Evolutionary conservation across 2,113 vertebrate genomes (phyloP).

Genomic region (Psittacula cyanocephala): DNA sequence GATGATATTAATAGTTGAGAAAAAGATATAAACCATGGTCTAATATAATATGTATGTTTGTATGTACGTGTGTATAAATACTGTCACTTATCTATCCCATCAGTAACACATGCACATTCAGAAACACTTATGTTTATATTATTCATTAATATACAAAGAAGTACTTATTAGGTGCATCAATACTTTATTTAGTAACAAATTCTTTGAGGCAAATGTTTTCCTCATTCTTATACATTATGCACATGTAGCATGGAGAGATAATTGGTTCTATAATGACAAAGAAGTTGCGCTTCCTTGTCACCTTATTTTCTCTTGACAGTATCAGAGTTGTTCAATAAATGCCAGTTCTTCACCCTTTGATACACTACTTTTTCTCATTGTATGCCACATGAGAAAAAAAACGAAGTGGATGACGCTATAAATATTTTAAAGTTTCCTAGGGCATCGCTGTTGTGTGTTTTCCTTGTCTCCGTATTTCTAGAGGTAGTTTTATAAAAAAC

Average conservation of each 20-base stretch:
- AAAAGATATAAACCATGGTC: constrained; percentile 1
- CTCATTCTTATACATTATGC: neutral
- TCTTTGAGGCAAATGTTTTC: neutral
- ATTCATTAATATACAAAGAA: neutral
- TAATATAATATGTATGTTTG: neutral
- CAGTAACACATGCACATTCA: neutral
- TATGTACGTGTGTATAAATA: neutral
- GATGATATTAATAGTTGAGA: constrained; percentile 28
- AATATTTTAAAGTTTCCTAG: neutral
- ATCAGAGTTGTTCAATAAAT: neutral
- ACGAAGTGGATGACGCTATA: neutral
- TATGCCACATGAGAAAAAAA: neutral
- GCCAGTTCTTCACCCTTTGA: neutral
- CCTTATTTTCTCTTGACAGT: neutral
- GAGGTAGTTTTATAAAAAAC: neutral
- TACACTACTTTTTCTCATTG: neutral
- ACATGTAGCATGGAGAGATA: neutral
- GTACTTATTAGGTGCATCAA: neutral
- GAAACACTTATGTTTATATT: neutral
- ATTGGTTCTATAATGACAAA: neutral
- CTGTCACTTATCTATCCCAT: neutral
- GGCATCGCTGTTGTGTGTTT: neutral
- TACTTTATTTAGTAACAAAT: neutral
- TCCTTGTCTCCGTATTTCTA: neutral
- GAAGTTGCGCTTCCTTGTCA: neutral